Evolutionary conservation across 2,797 vertebrate genomes (phyloP).

Genomic region (Sebastes miniatus): DNA sequence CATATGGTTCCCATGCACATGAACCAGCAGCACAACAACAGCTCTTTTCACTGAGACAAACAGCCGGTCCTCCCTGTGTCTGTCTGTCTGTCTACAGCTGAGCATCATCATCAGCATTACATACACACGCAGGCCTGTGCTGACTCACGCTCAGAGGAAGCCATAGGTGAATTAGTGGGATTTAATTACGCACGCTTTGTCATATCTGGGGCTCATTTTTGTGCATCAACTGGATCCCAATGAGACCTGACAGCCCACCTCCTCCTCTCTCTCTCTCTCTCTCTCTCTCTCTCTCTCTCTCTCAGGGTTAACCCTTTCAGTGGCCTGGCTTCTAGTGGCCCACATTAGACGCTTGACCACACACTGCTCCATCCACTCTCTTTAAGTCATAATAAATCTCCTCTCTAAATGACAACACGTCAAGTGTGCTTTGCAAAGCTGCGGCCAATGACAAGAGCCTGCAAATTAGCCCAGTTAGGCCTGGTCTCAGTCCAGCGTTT

Average conservation of each 20-base stretch:
- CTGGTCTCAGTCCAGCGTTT: conserved; percentile 33
- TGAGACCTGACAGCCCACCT: conserved; percentile 12
- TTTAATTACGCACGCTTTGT: conserved; percentile 51
- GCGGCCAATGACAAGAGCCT: conserved; percentile 47
- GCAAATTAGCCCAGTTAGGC: conserved; percentile 63
- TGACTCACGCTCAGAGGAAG: conserved; percentile 67
- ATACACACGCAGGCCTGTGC: conserved; percentile 44
- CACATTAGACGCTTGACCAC: conserved; percentile 54
- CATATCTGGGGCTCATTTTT: conserved; percentile 41
- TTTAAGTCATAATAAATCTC: not conserved
- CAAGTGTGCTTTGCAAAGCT: conserved; percentile 1
- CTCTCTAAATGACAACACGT: conserved; percentile 49
- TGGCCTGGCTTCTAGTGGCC: conserved; percentile 42
- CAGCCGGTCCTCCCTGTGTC: conserved; percentile 16
- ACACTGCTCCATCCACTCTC: conserved; percentile 27
- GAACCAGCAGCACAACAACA: conserved; percentile 30
- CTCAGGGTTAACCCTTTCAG: conserved; percentile 36
- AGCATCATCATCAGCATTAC: conserved; percentile 6
- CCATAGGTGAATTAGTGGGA: conserved; percentile 39
- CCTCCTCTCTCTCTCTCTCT: too few species aligned
- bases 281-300: not conserved
- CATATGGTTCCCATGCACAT: conserved; percentile 48
- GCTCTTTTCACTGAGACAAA: conserved; percentile 41
- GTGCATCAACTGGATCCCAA: conserved; percentile 16
- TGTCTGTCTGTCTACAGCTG: conserved; percentile 12